Evolutionary conservation across 2,113 vertebrate species (phyloP).

Genomic region (Hippolais icterina): DNA sequence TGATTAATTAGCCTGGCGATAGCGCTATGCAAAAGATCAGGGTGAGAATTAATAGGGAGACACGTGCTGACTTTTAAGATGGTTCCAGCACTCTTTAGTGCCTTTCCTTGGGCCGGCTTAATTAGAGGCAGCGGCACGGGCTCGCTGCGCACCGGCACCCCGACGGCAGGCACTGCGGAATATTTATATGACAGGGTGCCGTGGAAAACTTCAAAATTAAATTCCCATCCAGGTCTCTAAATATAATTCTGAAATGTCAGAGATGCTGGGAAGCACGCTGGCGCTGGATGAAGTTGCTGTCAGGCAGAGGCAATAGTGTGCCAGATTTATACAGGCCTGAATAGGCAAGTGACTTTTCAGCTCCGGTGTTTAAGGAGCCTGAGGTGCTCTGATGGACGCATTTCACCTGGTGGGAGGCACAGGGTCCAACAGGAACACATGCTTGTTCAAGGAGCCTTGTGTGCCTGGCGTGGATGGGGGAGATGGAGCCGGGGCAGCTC

Average conservation of each 20-base stretch:
- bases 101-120: not conserved
- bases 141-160: not conserved
- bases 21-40: conserved; percentile 17
- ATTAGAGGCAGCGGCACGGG: not conserved
- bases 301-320: not conserved
- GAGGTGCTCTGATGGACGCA: not conserved
- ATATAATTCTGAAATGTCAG: conserved; percentile 38
- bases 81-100: not conserved
- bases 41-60: conserved; percentile 37
- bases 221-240: conserved; percentile 26
- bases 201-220: not conserved
- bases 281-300: not conserved
- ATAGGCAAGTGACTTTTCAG: not conserved
- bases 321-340: not conserved
- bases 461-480: not conserved
- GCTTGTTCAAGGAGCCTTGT: not conserved
- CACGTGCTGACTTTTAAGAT: conserved; percentile 2
- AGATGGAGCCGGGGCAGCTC: not conserved
- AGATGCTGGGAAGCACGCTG: not conserved
- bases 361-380: not conserved
- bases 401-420: not conserved
- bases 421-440: not conserved
- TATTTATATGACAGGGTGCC: not conserved
- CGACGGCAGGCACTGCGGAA: not conserved
- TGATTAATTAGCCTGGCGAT: conserved; percentile 54